Percentiles rank a stretch among this genome's conserved stretches.
phyloP scores from a whole-genome alignment of 2,113 vertebrate species.

The Gracilinanus agilis region DNA sequence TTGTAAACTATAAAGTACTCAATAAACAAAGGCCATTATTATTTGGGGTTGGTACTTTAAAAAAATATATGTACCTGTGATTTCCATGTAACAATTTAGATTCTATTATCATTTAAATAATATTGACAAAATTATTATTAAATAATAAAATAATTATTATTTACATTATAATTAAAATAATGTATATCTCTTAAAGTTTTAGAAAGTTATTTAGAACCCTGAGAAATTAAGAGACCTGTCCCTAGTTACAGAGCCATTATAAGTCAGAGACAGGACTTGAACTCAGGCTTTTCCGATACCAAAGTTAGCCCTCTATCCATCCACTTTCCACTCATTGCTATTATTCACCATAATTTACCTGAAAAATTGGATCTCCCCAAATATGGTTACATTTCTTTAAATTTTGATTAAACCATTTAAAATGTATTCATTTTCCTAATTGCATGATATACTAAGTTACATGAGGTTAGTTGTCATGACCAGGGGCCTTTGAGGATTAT shows the following conservation, averaged over 20 bases:
- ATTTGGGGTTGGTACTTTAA: background rate
- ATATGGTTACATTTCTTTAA: conserved; percentile 53
- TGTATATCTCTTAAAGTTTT: background rate
- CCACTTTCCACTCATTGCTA: background rate
- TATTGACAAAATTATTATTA: no score
- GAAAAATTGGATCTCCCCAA: conserved; percentile 23
- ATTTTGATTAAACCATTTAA: conserved; percentile 63
- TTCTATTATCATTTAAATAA: no score
- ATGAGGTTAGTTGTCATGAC: conserved; percentile 73
- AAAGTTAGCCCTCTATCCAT: background rate
- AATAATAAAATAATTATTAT: no score
- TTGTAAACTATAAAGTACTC: background rate
- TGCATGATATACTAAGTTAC: conserved; percentile 64
- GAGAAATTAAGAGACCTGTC: background rate
- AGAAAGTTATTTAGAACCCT: background rate
- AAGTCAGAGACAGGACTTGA: background rate
- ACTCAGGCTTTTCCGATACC: background rate
- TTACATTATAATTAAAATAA: background rate
- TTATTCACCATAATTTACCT: background rate
- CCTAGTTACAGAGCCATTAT: background rate
- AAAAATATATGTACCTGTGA: background rate
- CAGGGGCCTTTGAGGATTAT: conserved; percentile 73
- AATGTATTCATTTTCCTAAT: conserved; percentile 56
- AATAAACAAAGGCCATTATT: background rate
- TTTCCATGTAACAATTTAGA: background rate